Evolutionary conservation across 2,888 invertebrate genomes (phyloP).

Genomic region (Isoperla grammatica): DNA sequence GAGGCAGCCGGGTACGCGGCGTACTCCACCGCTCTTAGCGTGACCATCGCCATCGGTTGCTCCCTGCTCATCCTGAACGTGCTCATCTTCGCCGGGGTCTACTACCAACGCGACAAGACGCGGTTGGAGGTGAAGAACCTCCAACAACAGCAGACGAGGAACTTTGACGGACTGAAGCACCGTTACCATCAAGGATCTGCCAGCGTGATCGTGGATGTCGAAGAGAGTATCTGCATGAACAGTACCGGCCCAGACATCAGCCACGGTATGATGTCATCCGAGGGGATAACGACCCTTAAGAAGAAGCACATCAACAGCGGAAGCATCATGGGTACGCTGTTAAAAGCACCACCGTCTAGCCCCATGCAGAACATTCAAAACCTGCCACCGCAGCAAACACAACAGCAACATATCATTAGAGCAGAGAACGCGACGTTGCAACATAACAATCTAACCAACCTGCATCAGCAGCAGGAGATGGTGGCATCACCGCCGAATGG

Average conservation of each 20-base stretch:
- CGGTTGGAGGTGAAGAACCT: slow-evolving; percentile 69
- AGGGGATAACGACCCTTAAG: slow-evolving; percentile 19
- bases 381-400: slow-evolving; percentile 43
- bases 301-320: slow-evolving; percentile 18
- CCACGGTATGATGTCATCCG: slow-evolving; percentile 15
- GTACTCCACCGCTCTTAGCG: slow-evolving; percentile 69
- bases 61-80: slow-evolving; percentile 75
- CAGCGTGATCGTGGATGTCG: slow-evolving; percentile 78
- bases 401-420: slow-evolving; percentile 38
- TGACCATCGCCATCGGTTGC: slow-evolving; percentile 76
- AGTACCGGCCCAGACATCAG: slow-evolving; percentile 2
- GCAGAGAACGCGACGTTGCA: slow-evolving; percentile 41
- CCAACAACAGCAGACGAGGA: slow-evolving; percentile 60
- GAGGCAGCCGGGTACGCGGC: slow-evolving; percentile 74
- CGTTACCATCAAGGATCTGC: slow-evolving; percentile 70
- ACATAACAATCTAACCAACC: slow-evolving; percentile 43
- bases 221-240: slow-evolving; percentile 46
- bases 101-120: slow-evolving; percentile 74
- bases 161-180: slow-evolving; percentile 54
- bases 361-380: slow-evolving; percentile 51
- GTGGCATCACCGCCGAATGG: slow-evolving; percentile 51
- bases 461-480: slow-evolving; percentile 41
- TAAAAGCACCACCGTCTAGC: slow-evolving; percentile 54
- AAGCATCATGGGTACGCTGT: slow-evolving; percentile 43
- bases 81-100: slow-evolving; percentile 77